These are phyloP conservation scores for Drosophila punjabiensis DNA, from an alignment of 1,140 invertebrate genomes.

Conservation along the genomic window DNA sequence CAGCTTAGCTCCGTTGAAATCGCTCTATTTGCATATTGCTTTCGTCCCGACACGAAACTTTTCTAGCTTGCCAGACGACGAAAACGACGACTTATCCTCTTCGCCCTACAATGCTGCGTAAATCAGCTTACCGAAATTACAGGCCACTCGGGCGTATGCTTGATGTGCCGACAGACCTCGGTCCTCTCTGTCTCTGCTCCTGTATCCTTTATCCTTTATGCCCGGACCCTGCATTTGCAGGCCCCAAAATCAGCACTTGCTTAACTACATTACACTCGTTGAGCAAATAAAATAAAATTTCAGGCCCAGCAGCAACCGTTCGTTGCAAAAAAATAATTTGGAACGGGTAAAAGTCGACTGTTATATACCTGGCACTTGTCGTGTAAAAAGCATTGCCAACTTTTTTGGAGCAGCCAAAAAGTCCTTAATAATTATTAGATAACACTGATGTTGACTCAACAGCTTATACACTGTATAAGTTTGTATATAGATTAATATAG, in stretches of 20 bases:
- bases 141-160: constrained; percentile 57
- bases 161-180: constrained; percentile 8
- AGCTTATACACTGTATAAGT: not conserved
- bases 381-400: too few species aligned
- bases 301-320: not conserved
- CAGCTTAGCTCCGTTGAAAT: constrained; percentile 67
- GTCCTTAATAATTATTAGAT: not conserved
- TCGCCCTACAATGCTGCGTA: constrained; percentile 68
- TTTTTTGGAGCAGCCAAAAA: too few species aligned
- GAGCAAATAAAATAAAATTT: constrained; percentile 76
- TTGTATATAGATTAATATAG: not conserved
- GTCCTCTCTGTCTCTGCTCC: not conserved
- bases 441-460: not conserved
- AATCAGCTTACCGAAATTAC: constrained; percentile 82
- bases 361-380: not conserved
- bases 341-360: not conserved
- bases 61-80: constrained; percentile 51
- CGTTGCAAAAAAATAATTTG: not conserved
- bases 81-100: constrained; percentile 62
- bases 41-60: constrained; percentile 61
- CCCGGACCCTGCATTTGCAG: constrained; percentile 22
- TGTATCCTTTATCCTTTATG: constrained; percentile 3
- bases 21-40: constrained; percentile 79
- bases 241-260: constrained; percentile 71
- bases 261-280: constrained; percentile 75